Base-by-base conservation (phyloP, 1,140 invertebrate species). In the Drosophila nikananu region DNA sequence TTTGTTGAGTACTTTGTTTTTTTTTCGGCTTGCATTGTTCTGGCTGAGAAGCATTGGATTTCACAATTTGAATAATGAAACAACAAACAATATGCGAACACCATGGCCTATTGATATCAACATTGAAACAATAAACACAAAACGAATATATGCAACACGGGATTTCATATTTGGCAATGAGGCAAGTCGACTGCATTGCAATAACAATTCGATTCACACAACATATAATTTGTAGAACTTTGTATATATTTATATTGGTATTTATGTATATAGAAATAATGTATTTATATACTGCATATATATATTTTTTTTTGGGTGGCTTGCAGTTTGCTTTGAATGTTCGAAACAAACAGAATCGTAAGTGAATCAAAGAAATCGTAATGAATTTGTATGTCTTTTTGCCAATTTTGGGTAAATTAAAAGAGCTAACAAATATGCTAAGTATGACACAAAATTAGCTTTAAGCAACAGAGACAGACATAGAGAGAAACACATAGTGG, bases 121-220 rank as follows among this genome's bases (percentile, higher is more conserved):
- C 77, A 84, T 46, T 48, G 46, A 83, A 86, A 86, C 72, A 60
- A 75, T 78, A 75, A 78, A 70, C 54, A 59, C 61, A 64, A 72
- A 74, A 68, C 51, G 61, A 62, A 21, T 57, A 63, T 58, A 57
- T 80, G 66, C 59, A 62, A 76, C 30, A 64, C 48, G 81, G 55
- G 41, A 66, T 27, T 59, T 86, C 42, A 76, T 78, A 78, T 67
- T 76, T 83, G 83, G 83, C 84, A 65, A 82, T 78, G 67, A 48
- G 78, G 46, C 77, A 74, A 80, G 48, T 51, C 57, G 77, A 75
- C 37, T 66, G 72, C 63, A 86, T 86, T 72, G 82, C 82, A 86
- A 86, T 30, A 87, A 86, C 83, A 75, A 86, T 75, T 86, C 30
- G 37, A 76, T 76, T 74, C 67, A 86, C 83, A 87, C 84, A 87